Conservation (phyloP, 2,888 invertebrate species). For the Cistogaster globosa region DNA sequence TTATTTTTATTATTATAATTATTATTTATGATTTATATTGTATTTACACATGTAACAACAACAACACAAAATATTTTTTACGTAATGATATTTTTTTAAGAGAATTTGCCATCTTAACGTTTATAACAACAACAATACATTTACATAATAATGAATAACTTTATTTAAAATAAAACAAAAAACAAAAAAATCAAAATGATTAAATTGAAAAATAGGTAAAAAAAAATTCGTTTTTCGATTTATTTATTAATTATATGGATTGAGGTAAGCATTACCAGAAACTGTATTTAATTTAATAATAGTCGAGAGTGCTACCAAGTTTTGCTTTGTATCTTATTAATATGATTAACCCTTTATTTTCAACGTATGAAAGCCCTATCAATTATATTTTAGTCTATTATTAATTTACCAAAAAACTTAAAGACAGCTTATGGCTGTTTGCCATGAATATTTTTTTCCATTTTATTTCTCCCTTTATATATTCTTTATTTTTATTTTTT, state of each 20-base stretch:
- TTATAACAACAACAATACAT: constrained; percentile 67
- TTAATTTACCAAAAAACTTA: too few relatives aligned
- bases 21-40: constrained; percentile 66
- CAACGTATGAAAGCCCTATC: too few relatives aligned
- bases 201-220: constrained; percentile 64
- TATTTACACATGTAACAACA: constrained; percentile 67
- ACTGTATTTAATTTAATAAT: too few relatives aligned
- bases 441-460: too few relatives aligned
- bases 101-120: constrained; percentile 71
- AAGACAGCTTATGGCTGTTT: too few relatives aligned
- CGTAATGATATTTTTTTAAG: constrained; percentile 69
- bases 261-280: background rate
- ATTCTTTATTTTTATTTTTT: too few relatives aligned
- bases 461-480: too few relatives aligned
- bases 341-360: too few relatives aligned
- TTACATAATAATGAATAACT: constrained; percentile 59
- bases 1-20: constrained; percentile 45
- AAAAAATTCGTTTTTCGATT: constrained; percentile 5
- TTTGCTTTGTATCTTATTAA: too few relatives aligned
- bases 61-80: constrained; percentile 69
- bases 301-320: too few relatives aligned
- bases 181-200: constrained; percentile 67
- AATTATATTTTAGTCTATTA: too few relatives aligned
- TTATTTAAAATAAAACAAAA: constrained; percentile 65
- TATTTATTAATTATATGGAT: background rate